A percentile compares a stretch with the other conserved stretches of the same genome.
These are phyloP conservation scores for Promerops cafer DNA, from an alignment of 2,113 vertebrate species.

Conservation along the genomic window DNA sequence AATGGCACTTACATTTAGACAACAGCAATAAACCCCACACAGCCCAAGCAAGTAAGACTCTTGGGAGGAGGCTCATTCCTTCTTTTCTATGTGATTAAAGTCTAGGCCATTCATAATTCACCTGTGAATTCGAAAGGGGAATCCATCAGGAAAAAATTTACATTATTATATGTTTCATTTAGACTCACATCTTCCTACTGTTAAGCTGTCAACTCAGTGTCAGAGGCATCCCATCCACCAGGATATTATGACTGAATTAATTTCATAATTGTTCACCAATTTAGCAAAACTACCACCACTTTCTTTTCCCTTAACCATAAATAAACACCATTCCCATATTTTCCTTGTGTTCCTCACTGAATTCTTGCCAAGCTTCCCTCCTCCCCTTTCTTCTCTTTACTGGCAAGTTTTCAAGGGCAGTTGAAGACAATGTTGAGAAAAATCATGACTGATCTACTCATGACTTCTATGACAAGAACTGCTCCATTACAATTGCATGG, in stretches of 20 bases:
- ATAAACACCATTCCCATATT: neutral
- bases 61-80: neutral
- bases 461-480: neutral
- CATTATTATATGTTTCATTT: neutral
- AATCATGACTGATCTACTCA: neutral
- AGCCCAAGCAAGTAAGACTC: neutral
- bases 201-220: neutral
- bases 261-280: neutral
- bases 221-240: neutral
- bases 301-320: neutral
- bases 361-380: neutral
- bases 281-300: neutral
- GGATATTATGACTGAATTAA: neutral
- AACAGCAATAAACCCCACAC: neutral
- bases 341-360: neutral
- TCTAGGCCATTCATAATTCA: neutral
- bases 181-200: neutral
- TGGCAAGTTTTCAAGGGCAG: slow-evolving; percentile 3
- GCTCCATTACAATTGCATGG: neutral
- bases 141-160: neutral
- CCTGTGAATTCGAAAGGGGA: neutral
- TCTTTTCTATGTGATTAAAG: neutral
- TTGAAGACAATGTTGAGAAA: neutral
- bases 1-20: neutral
- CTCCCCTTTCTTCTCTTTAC: neutral